Evolutionary conservation across 2,888 invertebrate genomes (phyloP), one percentile per base, ranked within the genome.

Genomic region (Pollenia amentaria): DNA sequence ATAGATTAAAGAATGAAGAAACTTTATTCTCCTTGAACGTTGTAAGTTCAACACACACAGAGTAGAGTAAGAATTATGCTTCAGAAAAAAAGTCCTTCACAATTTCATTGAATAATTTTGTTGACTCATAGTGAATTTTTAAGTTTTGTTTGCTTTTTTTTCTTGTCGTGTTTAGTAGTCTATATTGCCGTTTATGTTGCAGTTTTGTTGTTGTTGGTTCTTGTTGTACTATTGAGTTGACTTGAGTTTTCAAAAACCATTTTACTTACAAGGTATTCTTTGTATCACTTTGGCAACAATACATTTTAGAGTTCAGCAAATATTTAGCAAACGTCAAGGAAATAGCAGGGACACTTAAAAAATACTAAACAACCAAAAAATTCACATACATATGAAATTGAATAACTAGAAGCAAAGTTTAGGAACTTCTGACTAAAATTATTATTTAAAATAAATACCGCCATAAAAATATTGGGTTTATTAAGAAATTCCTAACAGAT

Each of bases 91-190:
- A 57, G 75, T 79, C 79, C 78, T 82, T 83, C 78, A 64, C 64
- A 82, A 75, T 86, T 16, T 69, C 69, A 69, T 75, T 78, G 78
- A 78, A 69, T 62, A 70, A 62, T 42, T 57, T 65, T 77, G 72
- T 73, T 85, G 77, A 81, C 72, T 81, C 85, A 77, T 77, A 80
- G 40, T 38, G 14, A 57, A 72, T 40, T 72, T 57, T 42, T 21
- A n/a, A 14, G 44, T 42, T 70, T 60, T 46, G 51, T 53, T 72
- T 40, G 12, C 21, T n/a, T 16, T 51, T 29, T 42, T 67, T 14
- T 72, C 46, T 16, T 57, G 12, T 65, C 38, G 0, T 21, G 18
- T 1, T 72, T 57, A 18, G 18, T 7, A 40, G n/a, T 70, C 1
- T 65, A 44, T 44, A 14, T 14, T 48, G 62, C 18, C 48, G 75